A percentile compares a stretch with the other conserved stretches of the same genome.
These are phyloP conservation scores for Coranthus polyacanthus DNA, from an alignment of 2,797 vertebrate genomes.

Conservation along the genomic window DNA sequence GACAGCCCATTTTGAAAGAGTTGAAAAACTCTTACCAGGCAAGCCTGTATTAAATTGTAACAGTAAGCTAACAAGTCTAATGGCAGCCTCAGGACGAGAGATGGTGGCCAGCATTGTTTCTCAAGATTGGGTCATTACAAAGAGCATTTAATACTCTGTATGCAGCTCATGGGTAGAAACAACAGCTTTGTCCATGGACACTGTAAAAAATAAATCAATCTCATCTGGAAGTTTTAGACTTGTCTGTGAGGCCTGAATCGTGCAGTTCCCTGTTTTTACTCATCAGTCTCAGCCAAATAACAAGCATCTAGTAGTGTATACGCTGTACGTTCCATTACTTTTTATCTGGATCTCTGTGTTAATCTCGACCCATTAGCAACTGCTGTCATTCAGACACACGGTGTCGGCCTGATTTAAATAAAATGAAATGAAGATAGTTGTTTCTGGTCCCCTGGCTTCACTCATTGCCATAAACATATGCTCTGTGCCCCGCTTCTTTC, in stretches of 20 bases:
- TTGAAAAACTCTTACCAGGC: constrained; percentile 82
- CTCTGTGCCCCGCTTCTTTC: constrained; percentile 98
- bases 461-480: constrained; percentile 99
- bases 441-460: constrained; percentile 99
- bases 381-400: constrained; percentile 99
- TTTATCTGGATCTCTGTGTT: constrained; percentile 89
- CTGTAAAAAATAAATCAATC: constrained; percentile 1
- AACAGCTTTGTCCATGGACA: constrained; percentile 7
- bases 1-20: constrained; percentile 88
- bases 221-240: background rate
- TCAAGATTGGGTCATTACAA: constrained; percentile 13
- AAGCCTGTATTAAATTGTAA: constrained; percentile 79
- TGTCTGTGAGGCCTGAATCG: constrained; percentile 34
- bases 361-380: constrained; percentile 96
- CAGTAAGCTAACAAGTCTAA: constrained; percentile 82
- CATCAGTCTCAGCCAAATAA: constrained; percentile 24
- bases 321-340: constrained; percentile 45
- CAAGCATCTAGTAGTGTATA: constrained; percentile 15
- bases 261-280: background rate
- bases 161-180: background rate
- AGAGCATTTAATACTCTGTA: background rate
- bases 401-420: constrained; percentile 99
- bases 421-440: constrained; percentile 99
- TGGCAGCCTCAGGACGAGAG: constrained; percentile 63
- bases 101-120: constrained; percentile 14